phyloP scores from a whole-genome alignment of 2,797 vertebrate genomes.

The Etheostoma perlongum region DNA sequence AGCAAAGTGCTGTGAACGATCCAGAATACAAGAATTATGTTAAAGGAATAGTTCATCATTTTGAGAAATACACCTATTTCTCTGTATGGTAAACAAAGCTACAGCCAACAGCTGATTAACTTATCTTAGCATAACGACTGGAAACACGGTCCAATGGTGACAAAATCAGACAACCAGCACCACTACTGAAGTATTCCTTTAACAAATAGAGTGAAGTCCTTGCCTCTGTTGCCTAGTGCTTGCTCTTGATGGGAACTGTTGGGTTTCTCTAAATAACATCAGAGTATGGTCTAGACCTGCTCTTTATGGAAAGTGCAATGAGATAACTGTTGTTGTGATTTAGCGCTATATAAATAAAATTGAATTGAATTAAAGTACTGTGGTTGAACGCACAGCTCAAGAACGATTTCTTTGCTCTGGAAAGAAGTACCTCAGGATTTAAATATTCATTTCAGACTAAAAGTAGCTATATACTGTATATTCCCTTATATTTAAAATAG shows the following conservation, averaged over 20 bases:
- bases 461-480: background rate
- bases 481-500: background rate
- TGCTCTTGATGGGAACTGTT: no score
- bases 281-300: no score
- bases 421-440: background rate
- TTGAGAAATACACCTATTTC: background rate
- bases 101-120: background rate
- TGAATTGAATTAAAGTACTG: background rate
- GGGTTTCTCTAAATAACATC: no score
- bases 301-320: no score
- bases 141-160: background rate
- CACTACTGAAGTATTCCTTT: background rate
- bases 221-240: no score
- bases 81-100: background rate
- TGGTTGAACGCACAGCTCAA: constrained; percentile 1
- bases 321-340: no score
- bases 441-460: constrained; percentile 1
- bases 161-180: background rate
- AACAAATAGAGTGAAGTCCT: background rate
- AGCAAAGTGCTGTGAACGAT: constrained; percentile 7
- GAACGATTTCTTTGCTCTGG: background rate
- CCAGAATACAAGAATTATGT: background rate
- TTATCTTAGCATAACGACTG: background rate
- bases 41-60: background rate
- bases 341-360: no score